Evolutionary conservation across 2,113 vertebrate genomes (phyloP), one percentile per base, ranked within the genome.

Genomic region (Egretta garzetta): DNA sequence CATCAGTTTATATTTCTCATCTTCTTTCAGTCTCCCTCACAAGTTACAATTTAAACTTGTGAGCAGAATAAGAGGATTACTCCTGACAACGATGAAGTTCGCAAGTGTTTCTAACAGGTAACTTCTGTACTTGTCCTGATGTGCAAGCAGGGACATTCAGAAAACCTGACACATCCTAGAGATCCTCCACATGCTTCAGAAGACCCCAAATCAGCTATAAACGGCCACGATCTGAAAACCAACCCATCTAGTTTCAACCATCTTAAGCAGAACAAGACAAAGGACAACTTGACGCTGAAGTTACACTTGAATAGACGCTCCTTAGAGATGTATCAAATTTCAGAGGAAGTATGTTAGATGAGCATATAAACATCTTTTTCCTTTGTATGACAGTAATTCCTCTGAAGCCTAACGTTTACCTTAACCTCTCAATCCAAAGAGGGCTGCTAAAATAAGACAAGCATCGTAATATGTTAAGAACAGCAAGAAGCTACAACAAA

Each of bases 401-500:
- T 35, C 35, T 37, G 0, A 15, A 60, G 11, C 3, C 17, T 14
- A 53, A 26, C 8, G 3, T 12, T n/a, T 13, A 45, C n/a, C 19
- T n/a, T 35, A 62, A 30, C 1, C 12, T 33, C 39, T 6, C 47
- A 23, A 37, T 7, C 60, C 21, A 8, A n/a, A 41, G 59, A 28
- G 28, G 22, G 2, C 28, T 19, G 10, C 1, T 5, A 11, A 24
- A 22, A 27, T 6, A 14, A 49, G 16, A 28, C 19, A 67, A 76
- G 55, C 2, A 18, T 1, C 22, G 33, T 19, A 39, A 13, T 0
- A 3, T 1, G 0, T 5, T 2, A 33, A 35, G 23, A 43, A 28
- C 22, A 72, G 15, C 0, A 3, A 67, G 19, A 79, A 87, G 6
- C 33, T 24, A 9, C 50, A 45, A 80, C 64, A 79, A 93, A 82